These are phyloP conservation scores for Muschampia plurimacula DNA, from an alignment of 2,888 invertebrate genomes.

Conservation along the genomic window DNA sequence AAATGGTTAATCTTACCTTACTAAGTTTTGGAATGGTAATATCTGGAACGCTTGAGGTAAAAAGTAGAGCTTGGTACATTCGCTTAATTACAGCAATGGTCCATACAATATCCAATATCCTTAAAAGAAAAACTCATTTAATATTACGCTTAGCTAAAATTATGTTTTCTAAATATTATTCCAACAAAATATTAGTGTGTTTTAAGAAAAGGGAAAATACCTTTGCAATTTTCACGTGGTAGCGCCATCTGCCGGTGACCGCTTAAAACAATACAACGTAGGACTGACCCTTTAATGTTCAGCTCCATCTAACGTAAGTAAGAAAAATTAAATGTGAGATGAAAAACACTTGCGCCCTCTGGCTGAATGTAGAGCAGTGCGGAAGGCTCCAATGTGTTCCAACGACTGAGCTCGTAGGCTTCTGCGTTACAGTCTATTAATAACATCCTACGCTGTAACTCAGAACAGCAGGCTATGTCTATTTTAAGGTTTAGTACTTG, in stretches of 20 bases:
- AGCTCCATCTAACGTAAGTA: constrained; percentile 67
- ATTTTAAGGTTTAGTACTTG: constrained; percentile 56
- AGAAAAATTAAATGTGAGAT: constrained; percentile 53
- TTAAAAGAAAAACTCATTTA: not conserved
- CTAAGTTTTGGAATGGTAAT: not conserved
- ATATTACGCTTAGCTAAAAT: too few species aligned
- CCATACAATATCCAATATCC: not conserved
- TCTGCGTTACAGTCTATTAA: constrained; percentile 55
- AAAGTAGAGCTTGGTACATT: not conserved
- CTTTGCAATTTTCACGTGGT: constrained; percentile 29
- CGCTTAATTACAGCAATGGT: not conserved
- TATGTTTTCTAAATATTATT: too few species aligned
- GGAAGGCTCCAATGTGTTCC: constrained; percentile 67
- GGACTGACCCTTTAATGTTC: constrained; percentile 42
- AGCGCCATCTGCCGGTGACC: constrained; percentile 61
- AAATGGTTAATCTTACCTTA: constrained; percentile 1
- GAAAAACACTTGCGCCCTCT: constrained; percentile 65
- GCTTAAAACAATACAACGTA: constrained; percentile 36
- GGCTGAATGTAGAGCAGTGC: constrained; percentile 53
- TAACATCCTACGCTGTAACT: constrained; percentile 58
- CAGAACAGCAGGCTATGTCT: constrained; percentile 56
- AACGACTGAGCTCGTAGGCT: constrained; percentile 68
- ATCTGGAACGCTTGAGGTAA: not conserved
- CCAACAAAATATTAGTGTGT: too few species aligned
- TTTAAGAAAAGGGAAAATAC: constrained; percentile 15